Base-by-base conservation (phyloP, 2,888 invertebrate species). In the Seira musarum region DNA sequence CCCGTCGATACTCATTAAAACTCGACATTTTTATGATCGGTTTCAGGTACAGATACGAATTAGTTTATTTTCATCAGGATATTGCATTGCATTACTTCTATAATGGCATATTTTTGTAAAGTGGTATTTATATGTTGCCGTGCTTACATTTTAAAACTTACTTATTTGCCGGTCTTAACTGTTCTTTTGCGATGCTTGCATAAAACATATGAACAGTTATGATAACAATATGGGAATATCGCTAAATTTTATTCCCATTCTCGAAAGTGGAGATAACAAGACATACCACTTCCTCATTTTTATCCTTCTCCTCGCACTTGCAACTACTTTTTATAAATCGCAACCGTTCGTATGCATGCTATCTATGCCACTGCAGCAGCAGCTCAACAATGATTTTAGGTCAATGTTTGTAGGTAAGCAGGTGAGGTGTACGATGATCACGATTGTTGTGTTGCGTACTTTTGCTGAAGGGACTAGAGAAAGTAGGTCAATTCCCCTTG, bases 401-500 rank as follows among this genome's bases (percentile, higher is more conserved):
- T 80, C 80, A 80, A 80, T 80, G 80, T 80, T 80, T 80, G 72
- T 80, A 80, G 73, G 80, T 80, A 80, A 80, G 73, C 73, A 80
- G 80, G 80, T 80, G 73, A 80, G 80, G 74, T 80, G 80, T 80
- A 80, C 73, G 63, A 60, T 65, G 73, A 68, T 79, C 67, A 53
- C 6, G 13, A 8, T 8, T 13, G 13, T 40, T 40, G 40, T 40
- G 6, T 8, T 40, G 6, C 6, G 6, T 40, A 40, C 13, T 6
- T 13, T 8, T 6, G 40, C 40, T 40, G 40, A 19, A 25, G 66
- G 61, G 40, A 13, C 40, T 40, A 80, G 80, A 74, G 80, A 74
- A 80, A 80, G 80, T 80, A 74, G 80, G 80, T 80, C 80, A 80
- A 74, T 80, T 80, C 80, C 80, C 80, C 74, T 80, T 80, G 80